Percentiles rank a stretch among this genome's conserved stretches.
Evolutionary conservation across 2,113 vertebrate species (phyloP).

Genomic region (Uropsilus gracilis): DNA sequence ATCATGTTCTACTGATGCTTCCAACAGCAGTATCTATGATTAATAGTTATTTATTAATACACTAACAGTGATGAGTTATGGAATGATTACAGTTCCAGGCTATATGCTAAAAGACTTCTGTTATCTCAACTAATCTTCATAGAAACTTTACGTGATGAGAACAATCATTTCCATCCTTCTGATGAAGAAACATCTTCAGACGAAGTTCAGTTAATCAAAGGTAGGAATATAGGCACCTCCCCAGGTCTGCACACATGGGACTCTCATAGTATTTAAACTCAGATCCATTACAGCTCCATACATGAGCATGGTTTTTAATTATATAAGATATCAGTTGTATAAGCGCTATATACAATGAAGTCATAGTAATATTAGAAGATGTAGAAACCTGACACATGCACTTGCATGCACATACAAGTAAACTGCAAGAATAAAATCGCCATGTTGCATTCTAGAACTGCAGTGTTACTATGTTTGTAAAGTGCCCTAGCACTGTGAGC

Average conservation of each 20-base stretch:
- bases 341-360: background rate
- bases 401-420: background rate
- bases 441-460: background rate
- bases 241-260: background rate
- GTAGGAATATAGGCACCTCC: background rate
- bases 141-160: background rate
- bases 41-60: background rate
- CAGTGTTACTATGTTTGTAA: background rate
- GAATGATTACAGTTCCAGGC: background rate
- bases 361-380: background rate
- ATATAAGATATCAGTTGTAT: background rate
- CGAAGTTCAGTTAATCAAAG: background rate
- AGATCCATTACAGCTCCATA: background rate
- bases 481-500: background rate
- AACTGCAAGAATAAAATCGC: background rate
- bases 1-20: background rate
- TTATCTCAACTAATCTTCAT: background rate
- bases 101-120: background rate
- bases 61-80: background rate
- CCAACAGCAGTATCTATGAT: background rate
- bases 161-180: background rate
- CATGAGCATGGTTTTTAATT: background rate
- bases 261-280: background rate
- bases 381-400: background rate
- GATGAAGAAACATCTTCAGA: constrained; percentile 21